A percentile compares a stretch with the other conserved stretches of the same genome.
Evolutionary conservation across 2,888 invertebrate genomes (phyloP).

Genomic region (Odontomyia ornata): DNA sequence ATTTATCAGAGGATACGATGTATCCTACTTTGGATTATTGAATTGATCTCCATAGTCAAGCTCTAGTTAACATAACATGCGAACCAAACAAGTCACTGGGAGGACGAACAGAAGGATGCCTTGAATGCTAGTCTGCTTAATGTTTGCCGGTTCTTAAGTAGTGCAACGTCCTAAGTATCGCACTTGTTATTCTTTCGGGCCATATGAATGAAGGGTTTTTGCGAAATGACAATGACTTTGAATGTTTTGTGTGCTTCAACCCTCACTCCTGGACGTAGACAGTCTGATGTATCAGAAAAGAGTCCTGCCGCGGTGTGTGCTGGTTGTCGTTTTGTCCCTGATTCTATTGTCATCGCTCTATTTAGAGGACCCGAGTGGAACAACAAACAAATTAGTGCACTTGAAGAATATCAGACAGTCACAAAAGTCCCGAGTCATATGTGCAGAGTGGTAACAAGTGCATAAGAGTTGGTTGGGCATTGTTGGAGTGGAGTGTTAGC

Average conservation of each 20-base stretch:
- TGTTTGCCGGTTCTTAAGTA: not conserved
- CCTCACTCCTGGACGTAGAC: not conserved
- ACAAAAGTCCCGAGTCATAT: not conserved
- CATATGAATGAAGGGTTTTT: not conserved
- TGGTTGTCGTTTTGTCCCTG: not conserved
- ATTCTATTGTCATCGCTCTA: constrained; percentile 42
- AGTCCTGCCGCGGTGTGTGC: not conserved
- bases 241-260: constrained; percentile 1
- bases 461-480: not conserved
- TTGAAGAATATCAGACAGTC: constrained; percentile 11
- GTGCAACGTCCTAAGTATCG: not conserved
- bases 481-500: constrained; percentile 35
- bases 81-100: not conserved
- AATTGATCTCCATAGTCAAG: constrained; percentile 45
- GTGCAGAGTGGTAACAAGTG: constrained; percentile 30
- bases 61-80: not conserved
- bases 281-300: constrained; percentile 5
- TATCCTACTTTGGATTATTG: constrained; percentile 46
- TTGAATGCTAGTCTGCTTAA: not conserved
- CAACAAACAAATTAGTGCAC: constrained; percentile 49
- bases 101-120: not conserved
- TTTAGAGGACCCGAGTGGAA: constrained; percentile 47
- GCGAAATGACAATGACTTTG: constrained; percentile 11
- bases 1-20: constrained; percentile 41
- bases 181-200: not conserved